Percentiles rank a stretch among this genome's conserved stretches.
These are phyloP conservation scores for Crocallis elinguaria DNA, from an alignment of 2,888 invertebrate species.

Conservation along the genomic window DNA sequence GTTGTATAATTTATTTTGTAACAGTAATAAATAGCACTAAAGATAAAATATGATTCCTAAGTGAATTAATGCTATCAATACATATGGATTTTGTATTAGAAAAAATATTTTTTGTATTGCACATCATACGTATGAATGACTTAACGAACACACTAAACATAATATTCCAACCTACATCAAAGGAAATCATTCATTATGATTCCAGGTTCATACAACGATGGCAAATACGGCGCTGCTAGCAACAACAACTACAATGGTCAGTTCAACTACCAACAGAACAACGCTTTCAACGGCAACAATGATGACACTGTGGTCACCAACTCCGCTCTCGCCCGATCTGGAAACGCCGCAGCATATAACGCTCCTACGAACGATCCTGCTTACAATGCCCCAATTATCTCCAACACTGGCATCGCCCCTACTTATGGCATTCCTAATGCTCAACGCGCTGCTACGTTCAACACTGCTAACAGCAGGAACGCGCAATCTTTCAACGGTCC, in stretches of 20 bases:
- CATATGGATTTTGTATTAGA: no score
- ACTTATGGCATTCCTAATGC: slow-evolving; percentile 10
- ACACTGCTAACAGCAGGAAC: no score
- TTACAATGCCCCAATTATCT: background rate
- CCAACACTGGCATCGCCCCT: slow-evolving; percentile 2
- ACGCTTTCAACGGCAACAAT: slow-evolving; percentile 33
- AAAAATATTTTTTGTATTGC: no score
- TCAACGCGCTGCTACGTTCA: background rate
- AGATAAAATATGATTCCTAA: no score
- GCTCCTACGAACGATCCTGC: background rate
- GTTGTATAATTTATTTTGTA: no score
- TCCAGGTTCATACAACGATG: slow-evolving; percentile 70
- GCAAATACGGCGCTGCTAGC: slow-evolving; percentile 53
- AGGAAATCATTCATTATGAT: slow-evolving; percentile 6
- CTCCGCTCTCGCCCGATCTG: slow-evolving; percentile 44
- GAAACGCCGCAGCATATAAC: slow-evolving; percentile 21
- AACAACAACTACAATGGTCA: slow-evolving; percentile 36
- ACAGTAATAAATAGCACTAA: no score
- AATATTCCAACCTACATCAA: background rate
- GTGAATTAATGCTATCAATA: no score
- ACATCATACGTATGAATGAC: background rate
- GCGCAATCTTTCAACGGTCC: no score
- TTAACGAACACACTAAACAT: background rate
- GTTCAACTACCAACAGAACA: slow-evolving; percentile 24
- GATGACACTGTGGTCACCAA: slow-evolving; percentile 60